These are phyloP conservation scores for Chloroceryle aenea DNA, from an alignment of 2,113 vertebrate genomes.

Conservation along the genomic window DNA sequence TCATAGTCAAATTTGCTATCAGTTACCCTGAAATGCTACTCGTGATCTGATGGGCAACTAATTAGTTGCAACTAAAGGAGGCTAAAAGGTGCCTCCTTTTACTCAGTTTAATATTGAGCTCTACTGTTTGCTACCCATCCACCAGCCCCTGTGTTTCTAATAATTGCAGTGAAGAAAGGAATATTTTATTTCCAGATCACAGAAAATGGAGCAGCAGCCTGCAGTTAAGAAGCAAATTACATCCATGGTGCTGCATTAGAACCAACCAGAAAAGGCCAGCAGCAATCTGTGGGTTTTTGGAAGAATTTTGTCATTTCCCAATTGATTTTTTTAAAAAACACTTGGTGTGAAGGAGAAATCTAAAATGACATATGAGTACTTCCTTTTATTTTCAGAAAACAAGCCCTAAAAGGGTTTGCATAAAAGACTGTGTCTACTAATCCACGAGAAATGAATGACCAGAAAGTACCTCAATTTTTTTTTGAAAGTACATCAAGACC, in stretches of 20 bases:
- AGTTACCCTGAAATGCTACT: background rate
- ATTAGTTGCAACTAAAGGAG: too few species aligned
- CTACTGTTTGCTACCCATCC: background rate
- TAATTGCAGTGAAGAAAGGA: background rate
- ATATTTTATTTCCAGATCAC: background rate
- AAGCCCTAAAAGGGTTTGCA: background rate
- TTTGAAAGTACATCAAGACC: background rate
- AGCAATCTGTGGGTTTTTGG: background rate
- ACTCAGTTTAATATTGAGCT: background rate
- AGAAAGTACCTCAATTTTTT: rapidly evolving
- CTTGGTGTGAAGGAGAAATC: background rate
- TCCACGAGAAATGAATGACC: background rate
- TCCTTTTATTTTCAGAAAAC: background rate
- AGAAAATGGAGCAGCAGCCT: background rate
- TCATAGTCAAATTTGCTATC: background rate
- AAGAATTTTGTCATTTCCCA: background rate
- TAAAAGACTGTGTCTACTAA: background rate
- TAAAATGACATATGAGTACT: background rate
- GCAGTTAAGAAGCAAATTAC: background rate
- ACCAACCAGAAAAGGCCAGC: background rate
- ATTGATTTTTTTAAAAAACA: background rate
- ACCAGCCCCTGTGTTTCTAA: background rate
- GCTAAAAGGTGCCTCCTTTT: background rate
- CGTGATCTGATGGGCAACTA: background rate
- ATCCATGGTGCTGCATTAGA: background rate